Percentiles rank a stretch among this genome's conserved stretches.
These are phyloP conservation scores for Byasa hedistus DNA, from an alignment of 2,888 invertebrate genomes.

Conservation along the genomic window DNA sequence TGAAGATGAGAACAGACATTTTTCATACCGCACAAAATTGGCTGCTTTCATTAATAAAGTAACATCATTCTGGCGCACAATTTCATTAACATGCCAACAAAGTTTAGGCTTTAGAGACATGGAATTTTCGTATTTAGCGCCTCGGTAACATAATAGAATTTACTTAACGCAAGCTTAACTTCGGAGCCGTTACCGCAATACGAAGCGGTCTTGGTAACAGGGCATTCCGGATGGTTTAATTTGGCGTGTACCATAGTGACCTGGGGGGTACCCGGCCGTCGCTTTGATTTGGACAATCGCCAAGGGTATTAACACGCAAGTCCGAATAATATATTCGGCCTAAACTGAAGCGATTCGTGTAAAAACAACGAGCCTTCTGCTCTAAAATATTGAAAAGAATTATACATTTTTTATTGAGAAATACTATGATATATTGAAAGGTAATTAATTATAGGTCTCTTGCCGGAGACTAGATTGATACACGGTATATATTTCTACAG, in stretches of 20 bases:
- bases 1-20: constrained; percentile 11
- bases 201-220: constrained; percentile 39
- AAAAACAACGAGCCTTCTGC: neutral
- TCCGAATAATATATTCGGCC: constrained; percentile 31
- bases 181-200: constrained; percentile 4
- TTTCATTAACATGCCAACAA: constrained; percentile 23
- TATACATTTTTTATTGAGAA: no score
- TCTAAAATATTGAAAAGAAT: no score
- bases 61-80: constrained; percentile 3
- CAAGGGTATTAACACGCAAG: constrained; percentile 66
- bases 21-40: constrained; percentile 15
- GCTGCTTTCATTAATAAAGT: constrained; percentile 24
- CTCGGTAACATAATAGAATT: constrained; percentile 18
- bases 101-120: constrained; percentile 9
- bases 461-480: no score
- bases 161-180: constrained; percentile 12
- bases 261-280: constrained; percentile 48
- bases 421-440: no score
- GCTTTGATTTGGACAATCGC: constrained; percentile 63
- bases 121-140: constrained; percentile 19
- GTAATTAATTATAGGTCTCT: no score
- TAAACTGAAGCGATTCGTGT: constrained; percentile 1
- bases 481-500: no score
- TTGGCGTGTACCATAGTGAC: constrained; percentile 55
- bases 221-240: constrained; percentile 53